Conservation (phyloP, 2,113 vertebrate species). For the Tachycineta bicolor region DNA sequence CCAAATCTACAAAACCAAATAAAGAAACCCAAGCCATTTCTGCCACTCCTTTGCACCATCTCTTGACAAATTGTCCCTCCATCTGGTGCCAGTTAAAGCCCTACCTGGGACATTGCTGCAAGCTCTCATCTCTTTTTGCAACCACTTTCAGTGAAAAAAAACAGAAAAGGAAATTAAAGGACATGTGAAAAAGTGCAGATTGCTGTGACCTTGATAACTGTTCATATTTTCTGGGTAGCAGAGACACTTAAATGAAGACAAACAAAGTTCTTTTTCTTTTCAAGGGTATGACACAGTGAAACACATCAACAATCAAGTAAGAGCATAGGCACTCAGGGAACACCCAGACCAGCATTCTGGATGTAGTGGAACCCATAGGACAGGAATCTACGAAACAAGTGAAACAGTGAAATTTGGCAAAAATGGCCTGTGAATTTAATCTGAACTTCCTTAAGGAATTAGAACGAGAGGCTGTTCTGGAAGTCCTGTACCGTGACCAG, state of each 20-base stretch:
- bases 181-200: neutral
- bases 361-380: neutral
- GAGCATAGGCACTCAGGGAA: neutral
- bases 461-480: conserved; percentile 84
- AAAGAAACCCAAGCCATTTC: neutral
- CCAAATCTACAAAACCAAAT: neutral
- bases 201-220: neutral
- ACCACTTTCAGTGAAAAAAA: neutral
- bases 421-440: conserved; percentile 75
- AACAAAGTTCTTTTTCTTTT: neutral
- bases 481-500: conserved; percentile 88
- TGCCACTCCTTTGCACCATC: neutral
- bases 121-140: conserved; percentile 38
- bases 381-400: neutral
- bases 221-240: neutral
- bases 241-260: neutral
- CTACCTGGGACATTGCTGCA: neutral
- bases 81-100: neutral
- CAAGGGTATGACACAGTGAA: neutral
- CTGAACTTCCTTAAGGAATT: conserved; percentile 80
- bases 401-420: neutral
- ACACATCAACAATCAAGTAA: neutral
- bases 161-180: neutral
- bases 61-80: neutral
- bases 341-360: fast-evolving